Evolutionary conservation across 2,113 vertebrate genomes (phyloP).

Genomic region (human (Homo sapiens)): DNA sequence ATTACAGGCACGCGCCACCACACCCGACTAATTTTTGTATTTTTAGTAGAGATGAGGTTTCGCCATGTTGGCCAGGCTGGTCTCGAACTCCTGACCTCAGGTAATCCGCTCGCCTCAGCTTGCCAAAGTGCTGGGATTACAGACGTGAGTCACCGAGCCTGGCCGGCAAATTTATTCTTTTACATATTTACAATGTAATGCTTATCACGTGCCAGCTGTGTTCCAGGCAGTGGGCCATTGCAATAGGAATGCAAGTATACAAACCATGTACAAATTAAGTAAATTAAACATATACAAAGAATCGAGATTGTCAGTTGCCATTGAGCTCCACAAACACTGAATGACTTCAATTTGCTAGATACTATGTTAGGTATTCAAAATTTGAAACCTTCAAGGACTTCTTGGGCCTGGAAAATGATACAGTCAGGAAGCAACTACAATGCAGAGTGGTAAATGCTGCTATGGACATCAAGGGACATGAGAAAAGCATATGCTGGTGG

Average conservation of each 20-base stretch:
- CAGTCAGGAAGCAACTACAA: neutral
- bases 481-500: neutral
- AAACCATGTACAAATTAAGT: slow-evolving; percentile 11
- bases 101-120: no score
- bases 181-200: neutral
- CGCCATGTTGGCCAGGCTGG: no score
- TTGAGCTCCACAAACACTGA: neutral
- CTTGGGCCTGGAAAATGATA: neutral
- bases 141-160: no score
- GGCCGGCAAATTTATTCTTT: neutral
- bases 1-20: no score
- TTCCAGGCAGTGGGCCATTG: neutral
- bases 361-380: neutral
- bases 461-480: neutral
- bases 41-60: no score
- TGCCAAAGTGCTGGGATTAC: no score
- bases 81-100: no score
- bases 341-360: neutral
- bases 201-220: neutral
- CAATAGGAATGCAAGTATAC: neutral
- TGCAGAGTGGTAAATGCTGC: neutral
- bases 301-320: neutral
- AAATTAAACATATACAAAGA: slow-evolving; percentile 33
- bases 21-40: no score
- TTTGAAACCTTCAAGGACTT: neutral